Percentiles rank a stretch among this genome's conserved stretches.
phyloP scores from a whole-genome alignment of 2,113 vertebrate genomes.

The Solenodon paradoxus region DNA sequence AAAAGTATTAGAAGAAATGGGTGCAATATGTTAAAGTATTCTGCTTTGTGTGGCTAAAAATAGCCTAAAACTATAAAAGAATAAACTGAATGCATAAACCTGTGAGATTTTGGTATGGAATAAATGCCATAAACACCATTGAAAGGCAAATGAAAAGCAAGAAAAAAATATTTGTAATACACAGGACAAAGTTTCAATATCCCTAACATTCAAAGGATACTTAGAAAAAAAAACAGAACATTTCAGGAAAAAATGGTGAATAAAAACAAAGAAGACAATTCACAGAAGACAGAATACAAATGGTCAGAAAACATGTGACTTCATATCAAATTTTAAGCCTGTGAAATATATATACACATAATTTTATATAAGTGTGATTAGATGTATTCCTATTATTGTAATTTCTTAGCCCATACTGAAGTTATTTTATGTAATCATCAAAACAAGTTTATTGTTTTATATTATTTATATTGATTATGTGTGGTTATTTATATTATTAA shows the following conservation, averaged over 20 bases:
- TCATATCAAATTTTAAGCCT: not conserved
- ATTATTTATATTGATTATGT: not conserved
- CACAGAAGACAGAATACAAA: not conserved
- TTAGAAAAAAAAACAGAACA: not conserved
- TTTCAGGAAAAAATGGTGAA: not conserved
- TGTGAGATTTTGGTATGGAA: not conserved
- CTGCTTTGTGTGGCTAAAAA: not conserved
- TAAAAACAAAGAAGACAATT: not conserved
- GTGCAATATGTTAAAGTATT: not conserved
- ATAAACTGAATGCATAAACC: not conserved
- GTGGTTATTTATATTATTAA: not conserved
- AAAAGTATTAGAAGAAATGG: not conserved
- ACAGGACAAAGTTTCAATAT: not conserved
- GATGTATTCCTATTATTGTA: too few species aligned
- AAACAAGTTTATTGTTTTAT: not conserved
- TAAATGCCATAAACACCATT: not conserved
- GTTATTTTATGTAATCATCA: not conserved
- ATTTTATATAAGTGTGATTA: too few species aligned
- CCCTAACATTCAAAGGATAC: not conserved
- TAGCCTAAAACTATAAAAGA: not conserved
- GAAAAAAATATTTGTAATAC: not conserved
- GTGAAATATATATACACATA: not conserved
- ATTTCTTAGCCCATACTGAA: not conserved
- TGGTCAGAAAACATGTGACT: not conserved
- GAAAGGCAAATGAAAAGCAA: constrained; percentile 14